Evolutionary conservation across 2,113 vertebrate genomes (phyloP).

Genomic region (Cheilinus undulatus): DNA sequence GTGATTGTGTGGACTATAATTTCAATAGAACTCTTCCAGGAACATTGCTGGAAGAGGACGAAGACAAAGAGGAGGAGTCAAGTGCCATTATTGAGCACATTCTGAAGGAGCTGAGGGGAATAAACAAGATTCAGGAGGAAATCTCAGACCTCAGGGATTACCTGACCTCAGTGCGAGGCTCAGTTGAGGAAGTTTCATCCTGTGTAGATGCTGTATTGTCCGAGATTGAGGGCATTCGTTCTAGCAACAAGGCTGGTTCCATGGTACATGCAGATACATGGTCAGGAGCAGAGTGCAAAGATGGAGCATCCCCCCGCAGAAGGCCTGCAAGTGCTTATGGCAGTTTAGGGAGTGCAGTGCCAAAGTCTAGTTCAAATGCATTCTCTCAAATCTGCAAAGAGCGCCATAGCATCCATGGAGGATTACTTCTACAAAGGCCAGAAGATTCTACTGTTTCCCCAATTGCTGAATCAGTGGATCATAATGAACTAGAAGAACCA

Average conservation of each 20-base stretch:
- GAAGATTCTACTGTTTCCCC: slow-evolving; percentile 47
- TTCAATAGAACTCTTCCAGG: slow-evolving; percentile 67
- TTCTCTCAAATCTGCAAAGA: slow-evolving; percentile 38
- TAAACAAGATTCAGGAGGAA: slow-evolving; percentile 95
- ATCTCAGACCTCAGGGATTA: slow-evolving; percentile 95
- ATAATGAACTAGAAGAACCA: slow-evolving; percentile 52
- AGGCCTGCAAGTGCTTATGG: slow-evolving; percentile 71
- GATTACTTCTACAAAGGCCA: slow-evolving; percentile 31
- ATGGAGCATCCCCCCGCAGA: slow-evolving; percentile 49
- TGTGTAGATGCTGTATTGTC: slow-evolving; percentile 94
- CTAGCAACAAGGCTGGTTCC: slow-evolving; percentile 64
- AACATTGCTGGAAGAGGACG: slow-evolving; percentile 71
- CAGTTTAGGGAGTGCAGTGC: slow-evolving; percentile 63
- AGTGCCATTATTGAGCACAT: slow-evolving; percentile 92
- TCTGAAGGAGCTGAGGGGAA: slow-evolving; percentile 94
- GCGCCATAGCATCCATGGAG: slow-evolving; percentile 55
- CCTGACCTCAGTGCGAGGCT: slow-evolving; percentile 92
- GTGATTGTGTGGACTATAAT: slow-evolving; percentile 74
- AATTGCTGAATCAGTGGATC: slow-evolving; percentile 47
- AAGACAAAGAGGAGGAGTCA: slow-evolving; percentile 78
- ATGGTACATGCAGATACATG: slow-evolving; percentile 61
- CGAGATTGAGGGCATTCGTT: slow-evolving; percentile 94
- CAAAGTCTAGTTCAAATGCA: slow-evolving; percentile 49
- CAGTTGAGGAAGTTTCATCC: slow-evolving; percentile 96
- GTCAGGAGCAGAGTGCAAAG: slow-evolving; percentile 65